phyloP scores from a whole-genome alignment of 2,888 invertebrate genomes.

The Agrotis ipsilon region DNA sequence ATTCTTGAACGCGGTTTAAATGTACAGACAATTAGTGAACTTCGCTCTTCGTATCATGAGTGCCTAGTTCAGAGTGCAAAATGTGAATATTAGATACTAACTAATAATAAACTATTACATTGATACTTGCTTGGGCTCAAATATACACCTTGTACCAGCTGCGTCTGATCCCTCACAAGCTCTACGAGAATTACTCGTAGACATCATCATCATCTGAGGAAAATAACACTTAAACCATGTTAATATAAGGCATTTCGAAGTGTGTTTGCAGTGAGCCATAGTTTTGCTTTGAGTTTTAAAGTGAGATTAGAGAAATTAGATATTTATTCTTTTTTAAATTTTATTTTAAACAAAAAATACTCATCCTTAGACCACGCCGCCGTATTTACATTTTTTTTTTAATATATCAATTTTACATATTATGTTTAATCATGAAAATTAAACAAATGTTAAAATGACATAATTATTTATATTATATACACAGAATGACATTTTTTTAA shows the following conservation, averaged over 20 bases:
- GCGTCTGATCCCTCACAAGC: constrained; percentile 59
- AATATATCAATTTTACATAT: too few relatives aligned
- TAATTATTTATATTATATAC: too few relatives aligned
- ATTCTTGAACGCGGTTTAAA: not conserved
- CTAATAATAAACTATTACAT: constrained; percentile 27
- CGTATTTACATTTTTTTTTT: too few relatives aligned
- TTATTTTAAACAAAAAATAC: too few relatives aligned
- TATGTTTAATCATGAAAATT: too few relatives aligned
- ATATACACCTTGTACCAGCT: constrained; percentile 44
- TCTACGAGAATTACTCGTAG: constrained; percentile 53
- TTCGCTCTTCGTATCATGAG: not conserved
- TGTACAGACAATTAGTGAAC: not conserved
- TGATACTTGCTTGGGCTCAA: constrained; percentile 58
- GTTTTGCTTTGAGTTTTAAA: not conserved
- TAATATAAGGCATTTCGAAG: constrained; percentile 33
- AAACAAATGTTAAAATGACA: too few relatives aligned
- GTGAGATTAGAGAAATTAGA: not conserved
- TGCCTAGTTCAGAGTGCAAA: not conserved
- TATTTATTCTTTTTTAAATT: too few relatives aligned
- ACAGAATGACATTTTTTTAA: too few relatives aligned
- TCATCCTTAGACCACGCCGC: too few relatives aligned
- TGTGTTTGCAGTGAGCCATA: not conserved
- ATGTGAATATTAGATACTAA: constrained; percentile 6
- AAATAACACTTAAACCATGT: constrained; percentile 53
- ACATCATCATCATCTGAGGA: constrained; percentile 53